A percentile compares a stretch with the other conserved stretches of the same genome.
Evolutionary conservation across 1,140 invertebrate species (phyloP).

Genomic region (Platyura marginata): DNA sequence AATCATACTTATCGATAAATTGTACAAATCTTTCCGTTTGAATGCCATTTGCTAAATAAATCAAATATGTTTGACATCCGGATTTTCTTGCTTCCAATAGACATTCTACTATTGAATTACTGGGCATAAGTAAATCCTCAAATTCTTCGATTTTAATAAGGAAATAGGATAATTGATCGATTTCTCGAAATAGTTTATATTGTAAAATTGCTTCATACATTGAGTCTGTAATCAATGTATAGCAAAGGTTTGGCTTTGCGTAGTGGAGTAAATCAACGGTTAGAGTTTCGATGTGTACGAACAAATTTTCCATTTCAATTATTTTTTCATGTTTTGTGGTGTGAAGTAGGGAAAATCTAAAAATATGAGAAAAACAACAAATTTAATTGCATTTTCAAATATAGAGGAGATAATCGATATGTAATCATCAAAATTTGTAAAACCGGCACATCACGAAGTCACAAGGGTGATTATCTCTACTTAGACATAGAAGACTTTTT

Average conservation of each 20-base stretch:
- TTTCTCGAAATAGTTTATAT: not conserved
- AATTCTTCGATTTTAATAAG: not conserved
- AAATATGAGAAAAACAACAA: too few species aligned
- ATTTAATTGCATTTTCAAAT: too few species aligned
- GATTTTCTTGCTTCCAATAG: slow-evolving; percentile 34
- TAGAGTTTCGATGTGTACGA: not conserved
- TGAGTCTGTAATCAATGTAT: not conserved
- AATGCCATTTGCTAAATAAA: slow-evolving; percentile 50
- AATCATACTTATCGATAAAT: slow-evolving; percentile 47
- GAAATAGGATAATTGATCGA: not conserved
- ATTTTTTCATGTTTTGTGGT: too few species aligned
- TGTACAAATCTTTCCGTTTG: slow-evolving; percentile 41
- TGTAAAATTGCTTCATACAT: not conserved
- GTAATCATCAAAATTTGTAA: too few species aligned
- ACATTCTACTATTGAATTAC: slow-evolving; percentile 29
- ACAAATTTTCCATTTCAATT: not conserved
- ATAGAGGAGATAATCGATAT: too few species aligned
- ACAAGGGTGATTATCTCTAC: too few species aligned
- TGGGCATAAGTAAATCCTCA: slow-evolving; percentile 43
- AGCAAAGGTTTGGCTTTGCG: not conserved
- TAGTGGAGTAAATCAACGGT: not conserved
- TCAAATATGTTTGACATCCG: slow-evolving; percentile 49
- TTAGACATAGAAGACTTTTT: too few species aligned
- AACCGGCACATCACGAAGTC: too few species aligned
- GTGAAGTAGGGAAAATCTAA: too few species aligned